Base-by-base conservation (phyloP, 2,888 invertebrate species). In the Osedax frankpressi region DNA sequence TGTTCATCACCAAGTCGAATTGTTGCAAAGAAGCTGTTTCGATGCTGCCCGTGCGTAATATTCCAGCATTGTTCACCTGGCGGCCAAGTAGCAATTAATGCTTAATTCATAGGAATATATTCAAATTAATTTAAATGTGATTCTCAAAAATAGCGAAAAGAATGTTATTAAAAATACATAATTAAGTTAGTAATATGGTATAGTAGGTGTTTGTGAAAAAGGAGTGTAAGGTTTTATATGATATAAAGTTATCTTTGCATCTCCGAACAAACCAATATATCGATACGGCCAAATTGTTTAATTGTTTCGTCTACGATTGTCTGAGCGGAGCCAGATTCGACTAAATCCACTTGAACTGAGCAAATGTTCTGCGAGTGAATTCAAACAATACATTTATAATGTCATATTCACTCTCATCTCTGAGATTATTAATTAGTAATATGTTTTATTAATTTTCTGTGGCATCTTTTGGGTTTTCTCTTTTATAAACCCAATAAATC, bases 1-100 rank as follows among this genome's bases (percentile, higher is more conserved):
- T 89, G 80, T 92, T 91, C 89, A 97, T 93, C 14, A 93, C 86
- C 28, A 90, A 87, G 83, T 97, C 96, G 81, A 89, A 95, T 81
- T 94, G 93, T 69, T 91, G 91, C 78, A 96, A 81, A 26, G 88
- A 88, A 0, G 94, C 92, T 77, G 88, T 91, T 85, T 95, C 94
- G 79, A 94, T 93, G 1, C 88, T 88, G 30, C 94, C 95, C 0
- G 86, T 86, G 81, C 90, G 91, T 28, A 94, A 84, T 29, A 91
- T 89, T 1, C 95, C 95, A 24, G 95, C 95, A 85, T 92, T 93
- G 83, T 96, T 84, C 24, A 84, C 82, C 83, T 84, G 74, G 44
- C 19, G 19, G 6, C 19, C 6, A 11, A 11, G 19, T 44, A 11
- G 11, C 19, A 44, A 44, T 44, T 44, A 44, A 11, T 44, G 44